Evolutionary conservation across 2,113 vertebrate genomes (phyloP).

Genomic region (Scortum barcoo): DNA sequence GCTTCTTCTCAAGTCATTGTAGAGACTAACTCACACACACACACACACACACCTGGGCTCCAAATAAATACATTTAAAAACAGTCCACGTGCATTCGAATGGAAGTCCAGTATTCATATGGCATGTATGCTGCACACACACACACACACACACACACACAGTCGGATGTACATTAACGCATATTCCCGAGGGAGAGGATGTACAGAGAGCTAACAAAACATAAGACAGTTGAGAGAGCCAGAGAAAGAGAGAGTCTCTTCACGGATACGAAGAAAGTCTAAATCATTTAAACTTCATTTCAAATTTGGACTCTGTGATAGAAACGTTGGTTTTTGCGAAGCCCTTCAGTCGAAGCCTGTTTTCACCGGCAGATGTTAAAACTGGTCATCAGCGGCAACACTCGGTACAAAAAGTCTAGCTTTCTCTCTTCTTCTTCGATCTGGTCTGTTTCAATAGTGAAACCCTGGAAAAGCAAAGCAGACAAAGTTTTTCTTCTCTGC

Average conservation of each 20-base stretch:
- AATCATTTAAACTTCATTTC: neutral
- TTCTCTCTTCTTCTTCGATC: too few relatives aligned
- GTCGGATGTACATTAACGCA: neutral
- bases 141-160: constrained; percentile 44
- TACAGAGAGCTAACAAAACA: constrained; percentile 46
- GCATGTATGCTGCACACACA: constrained; percentile 38
- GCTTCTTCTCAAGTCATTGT: constrained; percentile 87
- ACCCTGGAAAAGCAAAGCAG: too few relatives aligned
- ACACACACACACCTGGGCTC: constrained; percentile 86
- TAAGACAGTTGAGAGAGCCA: constrained; percentile 40
- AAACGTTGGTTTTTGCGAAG: neutral
- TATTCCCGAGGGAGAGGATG: constrained; percentile 55
- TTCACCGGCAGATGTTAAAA: neutral
- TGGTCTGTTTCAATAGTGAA: too few relatives aligned
- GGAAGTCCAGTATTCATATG: constrained; percentile 75
- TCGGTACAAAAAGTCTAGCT: too few relatives aligned
- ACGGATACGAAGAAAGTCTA: neutral
- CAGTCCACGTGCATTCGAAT: constrained; percentile 79
- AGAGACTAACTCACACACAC: constrained; percentile 57
- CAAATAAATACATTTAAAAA: constrained; percentile 87
- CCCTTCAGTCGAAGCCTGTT: neutral
- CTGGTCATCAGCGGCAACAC: too few relatives aligned
- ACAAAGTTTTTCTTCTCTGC: neutral
- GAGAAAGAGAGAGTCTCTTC: constrained; percentile 46
- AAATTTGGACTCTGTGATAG: neutral